Conservation (phyloP, 2,888 invertebrate species). For the Xylota sylvarum region DNA sequence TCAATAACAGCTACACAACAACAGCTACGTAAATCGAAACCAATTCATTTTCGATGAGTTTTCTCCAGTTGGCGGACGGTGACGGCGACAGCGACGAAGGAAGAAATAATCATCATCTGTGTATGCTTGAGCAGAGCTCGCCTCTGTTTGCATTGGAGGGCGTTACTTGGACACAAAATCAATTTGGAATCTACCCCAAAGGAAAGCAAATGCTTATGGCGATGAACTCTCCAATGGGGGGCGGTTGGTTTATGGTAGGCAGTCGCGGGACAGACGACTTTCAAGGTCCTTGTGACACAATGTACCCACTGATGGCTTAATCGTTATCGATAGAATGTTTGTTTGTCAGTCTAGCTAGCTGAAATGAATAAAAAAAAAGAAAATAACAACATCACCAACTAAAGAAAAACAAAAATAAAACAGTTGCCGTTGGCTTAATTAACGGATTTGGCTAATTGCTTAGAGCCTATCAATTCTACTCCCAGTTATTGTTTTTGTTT, state of each 20-base stretch:
- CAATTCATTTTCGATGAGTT: conserved; percentile 73
- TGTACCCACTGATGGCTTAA: conserved; percentile 49
- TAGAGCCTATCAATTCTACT: conserved; percentile 28
- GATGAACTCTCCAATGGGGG: conserved; percentile 1
- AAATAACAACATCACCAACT: neutral
- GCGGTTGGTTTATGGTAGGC: conserved; percentile 18
- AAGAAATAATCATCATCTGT: conserved; percentile 69
- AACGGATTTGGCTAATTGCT: conserved; percentile 62
- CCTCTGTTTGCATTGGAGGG: conserved; percentile 52
- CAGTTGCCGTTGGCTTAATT: conserved; percentile 58
- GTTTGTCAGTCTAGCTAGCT: conserved; percentile 21
- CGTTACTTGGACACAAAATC: conserved; percentile 67
- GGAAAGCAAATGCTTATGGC: conserved; percentile 36
- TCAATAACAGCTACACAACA: conserved; percentile 47
- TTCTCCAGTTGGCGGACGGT: neutral
- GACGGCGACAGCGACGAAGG: conserved; percentile 5
- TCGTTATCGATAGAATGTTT: conserved; percentile 46
- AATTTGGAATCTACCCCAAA: conserved; percentile 62
- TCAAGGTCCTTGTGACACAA: conserved; percentile 47
- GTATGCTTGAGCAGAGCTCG: conserved; percentile 41
- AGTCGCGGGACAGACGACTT: conserved; percentile 34
- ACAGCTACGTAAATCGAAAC: conserved; percentile 53
- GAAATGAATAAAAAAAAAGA: conserved; percentile 21
- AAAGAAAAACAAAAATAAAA: conserved; percentile 15
- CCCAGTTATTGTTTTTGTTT: neutral